Evolutionary conservation across 2,113 vertebrate genomes (phyloP).

Genomic region (Girardinichthys multiradiatus): DNA sequence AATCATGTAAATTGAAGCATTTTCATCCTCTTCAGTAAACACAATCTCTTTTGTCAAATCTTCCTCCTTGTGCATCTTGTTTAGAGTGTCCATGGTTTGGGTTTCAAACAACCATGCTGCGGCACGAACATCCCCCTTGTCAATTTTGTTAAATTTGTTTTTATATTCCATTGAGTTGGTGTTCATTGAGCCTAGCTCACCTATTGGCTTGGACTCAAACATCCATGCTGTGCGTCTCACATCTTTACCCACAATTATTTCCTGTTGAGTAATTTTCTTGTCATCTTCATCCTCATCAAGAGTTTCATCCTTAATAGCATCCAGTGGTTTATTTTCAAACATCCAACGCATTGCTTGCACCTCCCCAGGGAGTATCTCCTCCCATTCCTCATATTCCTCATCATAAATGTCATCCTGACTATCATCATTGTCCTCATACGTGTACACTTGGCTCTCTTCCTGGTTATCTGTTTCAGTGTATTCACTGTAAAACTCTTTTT

Average conservation of each 20-base stretch:
- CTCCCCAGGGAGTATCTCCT: conserved; percentile 86
- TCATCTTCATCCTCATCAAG: conserved; percentile 71
- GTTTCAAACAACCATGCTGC: conserved; percentile 88
- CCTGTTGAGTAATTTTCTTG: conserved; percentile 78
- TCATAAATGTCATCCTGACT: conserved; percentile 78
- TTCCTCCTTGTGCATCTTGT: conserved; percentile 81
- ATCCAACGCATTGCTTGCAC: conserved; percentile 86
- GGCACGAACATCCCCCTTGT: conserved; percentile 80
- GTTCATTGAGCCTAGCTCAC: conserved; percentile 63
- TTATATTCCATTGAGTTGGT: conserved; percentile 60
- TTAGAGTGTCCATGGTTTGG: conserved; percentile 82
- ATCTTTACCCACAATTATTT: conserved; percentile 84
- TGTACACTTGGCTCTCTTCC: conserved; percentile 71
- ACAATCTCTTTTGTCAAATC: conserved; percentile 75
- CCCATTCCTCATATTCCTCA: conserved; percentile 82
- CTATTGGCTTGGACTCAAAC: conserved; percentile 88
- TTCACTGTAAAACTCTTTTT: conserved; percentile 83
- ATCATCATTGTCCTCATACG: conserved; percentile 80
- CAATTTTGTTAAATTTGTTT: conserved; percentile 81
- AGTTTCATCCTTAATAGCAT: conserved; percentile 81
- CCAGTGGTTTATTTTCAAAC: conserved; percentile 88
- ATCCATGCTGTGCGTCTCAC: conserved; percentile 86
- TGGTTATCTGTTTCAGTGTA: conserved; percentile 75
- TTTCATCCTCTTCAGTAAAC: conserved; percentile 82
- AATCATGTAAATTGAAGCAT: conserved; percentile 86